phyloP scores from a whole-genome alignment of 2,888 invertebrate genomes.

The Phengaris alcon region DNA sequence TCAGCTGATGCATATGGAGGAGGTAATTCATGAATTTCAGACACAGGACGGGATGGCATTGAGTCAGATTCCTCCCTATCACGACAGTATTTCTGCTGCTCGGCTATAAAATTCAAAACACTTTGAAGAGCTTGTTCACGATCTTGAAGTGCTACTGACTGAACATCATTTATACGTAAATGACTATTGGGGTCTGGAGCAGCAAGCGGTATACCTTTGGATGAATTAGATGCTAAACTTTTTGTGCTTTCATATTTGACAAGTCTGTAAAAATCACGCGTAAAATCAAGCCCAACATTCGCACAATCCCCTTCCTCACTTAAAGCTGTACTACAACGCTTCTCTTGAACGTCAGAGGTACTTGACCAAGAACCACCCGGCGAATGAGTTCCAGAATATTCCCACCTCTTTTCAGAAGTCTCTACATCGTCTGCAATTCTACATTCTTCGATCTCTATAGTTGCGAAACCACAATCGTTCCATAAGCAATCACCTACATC shows the following conservation, averaged over 20 bases:
- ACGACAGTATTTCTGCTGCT: slow-evolving; percentile 85
- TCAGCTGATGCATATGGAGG: slow-evolving; percentile 74
- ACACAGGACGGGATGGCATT: slow-evolving; percentile 74
- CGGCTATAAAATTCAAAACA: slow-evolving; percentile 86
- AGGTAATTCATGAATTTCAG: slow-evolving; percentile 79
- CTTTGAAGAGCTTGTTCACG: slow-evolving; percentile 85
- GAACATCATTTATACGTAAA: slow-evolving; percentile 69
- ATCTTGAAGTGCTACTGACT: slow-evolving; percentile 76
- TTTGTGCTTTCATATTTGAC: slow-evolving; percentile 90
- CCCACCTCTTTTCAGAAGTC: slow-evolving; percentile 82
- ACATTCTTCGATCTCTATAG: slow-evolving; percentile 83
- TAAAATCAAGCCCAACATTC: slow-evolving; percentile 85
- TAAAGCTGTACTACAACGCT: slow-evolving; percentile 84
- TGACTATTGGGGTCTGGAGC: slow-evolving; percentile 73
- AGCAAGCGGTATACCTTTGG: slow-evolving; percentile 77
- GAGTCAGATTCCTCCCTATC: slow-evolving; percentile 80
- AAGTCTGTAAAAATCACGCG: slow-evolving; percentile 88
- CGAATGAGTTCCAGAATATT: slow-evolving; percentile 78
- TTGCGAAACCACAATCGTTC: slow-evolving; percentile 86
- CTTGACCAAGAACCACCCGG: slow-evolving; percentile 82
- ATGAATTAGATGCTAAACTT: slow-evolving; percentile 87
- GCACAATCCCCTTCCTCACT: slow-evolving; percentile 85
- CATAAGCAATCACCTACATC: slow-evolving; percentile 86
- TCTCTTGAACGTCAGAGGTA: slow-evolving; percentile 80
- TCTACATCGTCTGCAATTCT: slow-evolving; percentile 72